Evolutionary conservation across 2,888 invertebrate genomes (phyloP), one percentile per base, ranked within the genome.

Genomic region (Synergus japonicus): DNA sequence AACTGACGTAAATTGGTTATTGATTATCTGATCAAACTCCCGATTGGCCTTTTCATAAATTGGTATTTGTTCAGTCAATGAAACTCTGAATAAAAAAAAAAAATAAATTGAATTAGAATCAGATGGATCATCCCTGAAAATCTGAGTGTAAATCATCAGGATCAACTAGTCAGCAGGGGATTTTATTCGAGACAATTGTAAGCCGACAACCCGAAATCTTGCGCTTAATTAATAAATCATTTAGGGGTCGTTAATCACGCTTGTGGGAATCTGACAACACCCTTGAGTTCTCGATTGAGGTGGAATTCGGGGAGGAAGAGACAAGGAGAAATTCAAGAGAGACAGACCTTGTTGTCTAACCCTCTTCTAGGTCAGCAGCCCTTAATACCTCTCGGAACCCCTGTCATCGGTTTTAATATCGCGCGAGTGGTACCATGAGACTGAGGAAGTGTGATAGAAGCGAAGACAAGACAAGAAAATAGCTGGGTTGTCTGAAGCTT

Each of bases 391-490:
- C 73, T 73, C 49, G 49, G 73, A 73, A 73, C 49, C 73, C 73
- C 54, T 73, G 73, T 73, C 73, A 73, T 73, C 73, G 49, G 54
- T 73, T 73, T 73, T 73, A 73, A 73, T 73, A 73, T 73, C 73
- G n/a, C 49, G 18, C 66, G 63, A 37, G 67, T 76, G 67, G 43
- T 41, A 49, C 43, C 79, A 73, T 54, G 79, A 43, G 65, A 81
- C 78, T 73, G 76, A 43, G 76, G 77, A 76, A 29, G 37, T 37
- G 10, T 73, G 15, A 69, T 69, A 29, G 69, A 76, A 60, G 37
- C 65, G 43, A 54, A 76, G 41, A 79, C 77, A 69, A 37, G 67
- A 80, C 76, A 76, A 81, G 78, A 77, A 43, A 83, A 83, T 80
- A 77, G 65, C 46, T 63, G 76, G 58, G 60, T 29, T 73, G 73